Percentiles rank a stretch among this genome's conserved stretches.
phyloP scores from a whole-genome alignment of 2,888 invertebrate genomes.

The Andrena chrysosceles region DNA sequence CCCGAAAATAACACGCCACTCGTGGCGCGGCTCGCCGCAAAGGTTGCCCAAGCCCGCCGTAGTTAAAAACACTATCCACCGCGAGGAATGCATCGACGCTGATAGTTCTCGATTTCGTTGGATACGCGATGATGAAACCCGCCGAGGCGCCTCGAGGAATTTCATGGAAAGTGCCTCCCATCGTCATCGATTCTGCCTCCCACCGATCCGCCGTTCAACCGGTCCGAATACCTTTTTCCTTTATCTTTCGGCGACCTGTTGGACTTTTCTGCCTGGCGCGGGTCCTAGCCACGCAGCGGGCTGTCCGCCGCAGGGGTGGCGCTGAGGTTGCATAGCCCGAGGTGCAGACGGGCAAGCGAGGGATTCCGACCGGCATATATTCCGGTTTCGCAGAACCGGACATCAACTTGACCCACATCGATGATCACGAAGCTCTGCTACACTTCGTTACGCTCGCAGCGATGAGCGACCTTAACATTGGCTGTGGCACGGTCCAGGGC shows the following conservation, averaged over 20 bases:
- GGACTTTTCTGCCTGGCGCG: too few relatives aligned
- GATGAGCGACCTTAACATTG: slow-evolving; percentile 79
- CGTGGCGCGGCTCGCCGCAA: too few relatives aligned
- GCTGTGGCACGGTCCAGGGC: background rate
- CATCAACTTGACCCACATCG: slow-evolving; percentile 79
- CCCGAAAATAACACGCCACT: too few relatives aligned
- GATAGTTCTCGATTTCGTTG: slow-evolving; percentile 68
- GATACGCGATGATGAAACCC: slow-evolving; percentile 67
- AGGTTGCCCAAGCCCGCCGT: too few relatives aligned
- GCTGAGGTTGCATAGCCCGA: too few relatives aligned
- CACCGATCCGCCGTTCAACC: slow-evolving; percentile 49
- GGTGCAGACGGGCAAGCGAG: slow-evolving; percentile 4
- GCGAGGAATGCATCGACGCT: slow-evolving; percentile 32
- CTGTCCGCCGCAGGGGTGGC: too few relatives aligned
- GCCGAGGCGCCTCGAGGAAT: slow-evolving; percentile 65
- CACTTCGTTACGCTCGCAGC: slow-evolving; percentile 55
- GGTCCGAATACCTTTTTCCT: slow-evolving; percentile 57
- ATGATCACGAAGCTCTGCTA: slow-evolving; percentile 52
- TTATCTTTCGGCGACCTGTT: slow-evolving; percentile 3
- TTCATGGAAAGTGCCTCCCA: slow-evolving; percentile 74
- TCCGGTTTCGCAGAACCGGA: slow-evolving; percentile 75
- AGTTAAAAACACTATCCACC: background rate
- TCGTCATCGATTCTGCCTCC: slow-evolving; percentile 38
- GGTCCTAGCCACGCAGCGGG: too few relatives aligned
- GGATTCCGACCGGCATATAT: slow-evolving; percentile 38